phyloP scores from a whole-genome alignment of 1,140 invertebrate species.

The Drosophila teissieri region DNA sequence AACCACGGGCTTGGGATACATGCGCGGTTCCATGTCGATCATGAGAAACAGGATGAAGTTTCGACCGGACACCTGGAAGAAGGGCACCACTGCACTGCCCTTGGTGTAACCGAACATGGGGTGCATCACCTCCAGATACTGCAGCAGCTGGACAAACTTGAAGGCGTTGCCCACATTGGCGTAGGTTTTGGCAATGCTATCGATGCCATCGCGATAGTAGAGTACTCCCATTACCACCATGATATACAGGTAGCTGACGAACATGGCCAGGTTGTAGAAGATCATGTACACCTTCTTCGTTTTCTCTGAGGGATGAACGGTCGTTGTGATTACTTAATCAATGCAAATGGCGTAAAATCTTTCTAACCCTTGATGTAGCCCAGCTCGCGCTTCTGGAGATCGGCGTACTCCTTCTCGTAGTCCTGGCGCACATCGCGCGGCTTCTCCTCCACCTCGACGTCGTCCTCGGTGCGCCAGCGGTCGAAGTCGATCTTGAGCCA shows the following conservation, averaged over 20 bases:
- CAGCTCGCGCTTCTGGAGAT: constrained; percentile 91
- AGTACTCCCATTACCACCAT: constrained; percentile 90
- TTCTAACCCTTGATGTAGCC: constrained; percentile 90
- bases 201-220: constrained; percentile 90
- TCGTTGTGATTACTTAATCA: not conserved
- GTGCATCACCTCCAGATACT: constrained; percentile 95
- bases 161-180: constrained; percentile 91
- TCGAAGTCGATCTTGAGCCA: constrained; percentile 98
- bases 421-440: constrained; percentile 89
- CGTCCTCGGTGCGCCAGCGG: constrained; percentile 90
- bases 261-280: constrained; percentile 96
- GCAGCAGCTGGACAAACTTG: constrained; percentile 92
- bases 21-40: constrained; percentile 92
- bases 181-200: constrained; percentile 90
- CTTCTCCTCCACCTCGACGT: constrained; percentile 88
- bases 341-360: not conserved
- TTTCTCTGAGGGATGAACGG: constrained; percentile 86
- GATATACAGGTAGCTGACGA: constrained; percentile 93
- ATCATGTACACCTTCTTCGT: constrained; percentile 94
- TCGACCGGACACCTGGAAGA: constrained; percentile 91
- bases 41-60: constrained; percentile 93
- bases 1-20: constrained; percentile 94
- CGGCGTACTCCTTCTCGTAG: constrained; percentile 91
- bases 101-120: constrained; percentile 95
- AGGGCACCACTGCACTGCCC: constrained; percentile 87